phyloP scores from a whole-genome alignment of 2,888 invertebrate species.

The Trichopria drosophilae region DNA sequence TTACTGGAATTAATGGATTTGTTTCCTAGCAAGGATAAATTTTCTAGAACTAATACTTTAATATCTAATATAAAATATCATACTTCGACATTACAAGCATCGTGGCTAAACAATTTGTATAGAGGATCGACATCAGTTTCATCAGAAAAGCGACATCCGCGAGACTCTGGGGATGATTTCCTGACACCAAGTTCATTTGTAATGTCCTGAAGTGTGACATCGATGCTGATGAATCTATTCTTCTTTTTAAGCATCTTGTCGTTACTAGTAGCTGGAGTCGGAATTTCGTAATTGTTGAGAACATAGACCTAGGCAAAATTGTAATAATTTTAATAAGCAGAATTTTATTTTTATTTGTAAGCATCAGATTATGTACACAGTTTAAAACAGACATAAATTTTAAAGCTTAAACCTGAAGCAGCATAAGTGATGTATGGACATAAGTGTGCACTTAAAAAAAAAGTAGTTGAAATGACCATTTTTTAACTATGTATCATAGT shows the following conservation, averaged over 20 bases:
- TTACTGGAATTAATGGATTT: too few species aligned
- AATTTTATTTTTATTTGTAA: too few species aligned
- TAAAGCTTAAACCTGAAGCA: too few species aligned
- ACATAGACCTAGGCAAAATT: too few species aligned
- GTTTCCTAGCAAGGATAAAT: too few species aligned
- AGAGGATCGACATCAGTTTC: conserved; percentile 67
- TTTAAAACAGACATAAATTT: too few species aligned
- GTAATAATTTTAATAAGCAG: too few species aligned
- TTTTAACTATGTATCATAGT: too few species aligned
- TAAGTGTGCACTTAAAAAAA: too few species aligned
- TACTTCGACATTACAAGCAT: conserved; percentile 72
- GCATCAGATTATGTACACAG: too few species aligned
- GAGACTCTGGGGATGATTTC: conserved; percentile 65
- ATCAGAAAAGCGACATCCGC: conserved; percentile 71
- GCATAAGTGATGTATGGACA: too few species aligned
- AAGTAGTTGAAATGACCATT: too few species aligned
- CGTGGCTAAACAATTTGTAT: conserved; percentile 72
- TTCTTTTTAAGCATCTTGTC: conserved; percentile 26
- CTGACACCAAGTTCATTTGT: conserved; percentile 56
- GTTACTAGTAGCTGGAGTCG: conserved; percentile 26
- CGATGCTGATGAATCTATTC: conserved; percentile 4
- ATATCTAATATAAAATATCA: conserved; percentile 37
- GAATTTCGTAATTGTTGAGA: conserved; percentile 37
- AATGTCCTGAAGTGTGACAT: conserved; percentile 36
- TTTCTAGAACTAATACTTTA: conserved; percentile 25